Base-by-base conservation (phyloP, 64 coral and sea anemone species). In the Dendrophyllia cribrosa region DNA sequence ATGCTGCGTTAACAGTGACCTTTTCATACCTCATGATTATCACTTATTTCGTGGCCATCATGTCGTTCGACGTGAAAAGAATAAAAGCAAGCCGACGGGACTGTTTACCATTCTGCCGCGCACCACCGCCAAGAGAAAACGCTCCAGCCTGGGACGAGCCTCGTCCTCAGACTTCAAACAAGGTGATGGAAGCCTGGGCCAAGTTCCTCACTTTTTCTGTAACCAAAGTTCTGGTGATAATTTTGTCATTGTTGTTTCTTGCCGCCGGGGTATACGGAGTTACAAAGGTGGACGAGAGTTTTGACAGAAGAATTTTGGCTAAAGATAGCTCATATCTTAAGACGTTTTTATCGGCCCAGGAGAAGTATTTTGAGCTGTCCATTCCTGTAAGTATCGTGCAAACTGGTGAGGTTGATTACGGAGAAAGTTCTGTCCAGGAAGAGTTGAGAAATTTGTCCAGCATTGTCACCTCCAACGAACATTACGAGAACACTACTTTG, bases 311-410 rank as follows among this genome's bases (percentile, higher is more conserved):
- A 9, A 74, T 89, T 22, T 70, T 90, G 61, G 89, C 89, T 16
- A 91, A 91, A 83, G 89, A 91, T 82, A 68, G 51, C 34, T 91
- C 89, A 15, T 83, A 83, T 64, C 81, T 83, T 8, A 91, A 91
- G 55, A 23, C 72, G 9, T 91, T 91, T 67, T 72, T 91, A 10
- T 21, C n/a, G 47, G 59, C 78, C 1, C 77, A 63, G 0, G 89
- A 91, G 52, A 34, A 74, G 21, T 76, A 82, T 44, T 91, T 83
- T 25, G 26, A 83, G 16, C 51, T 55, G 24, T 17, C 68, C 6
- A 70, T 92, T 53, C 20, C 55, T 53, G 90, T 92, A 7, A 84
- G 75, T 50, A 48, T 92, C 21, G 80, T 92, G 13, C 17, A 64
- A 8, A 44, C 34, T 20, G 90, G 79, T 7, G 14, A 84, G 12